Conservation (phyloP, 1,140 invertebrate genomes). For the Calephelis nemesis region DNA sequence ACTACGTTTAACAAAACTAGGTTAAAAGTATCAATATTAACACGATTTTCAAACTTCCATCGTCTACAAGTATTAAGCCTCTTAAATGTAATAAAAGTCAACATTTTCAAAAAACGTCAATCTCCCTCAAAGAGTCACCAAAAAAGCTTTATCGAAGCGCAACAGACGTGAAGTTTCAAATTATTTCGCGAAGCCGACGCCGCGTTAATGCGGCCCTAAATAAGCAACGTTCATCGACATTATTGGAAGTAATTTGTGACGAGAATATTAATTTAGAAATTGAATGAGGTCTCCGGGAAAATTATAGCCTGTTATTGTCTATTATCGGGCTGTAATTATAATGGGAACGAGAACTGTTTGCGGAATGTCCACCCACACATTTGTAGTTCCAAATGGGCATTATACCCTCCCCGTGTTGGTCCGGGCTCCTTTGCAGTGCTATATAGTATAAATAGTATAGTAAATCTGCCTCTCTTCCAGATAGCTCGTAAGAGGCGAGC, state of each 20-base stretch:
- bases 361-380: not conserved
- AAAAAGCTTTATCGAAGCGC: conserved; percentile 30
- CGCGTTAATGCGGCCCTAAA: conserved; percentile 27
- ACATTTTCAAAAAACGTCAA: conserved; percentile 14
- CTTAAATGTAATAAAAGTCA: not conserved
- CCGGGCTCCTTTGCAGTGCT: too few relatives aligned
- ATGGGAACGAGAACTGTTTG: not conserved
- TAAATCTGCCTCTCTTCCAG: too few relatives aligned
- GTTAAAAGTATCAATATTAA: not conserved
- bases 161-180: conserved; percentile 29
- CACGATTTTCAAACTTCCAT: not conserved
- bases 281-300: conserved; percentile 17
- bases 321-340: not conserved
- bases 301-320: conserved; percentile 10
- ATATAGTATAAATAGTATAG: too few relatives aligned
- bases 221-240: conserved; percentile 27
- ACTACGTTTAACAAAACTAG: too few relatives aligned
- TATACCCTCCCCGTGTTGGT: too few relatives aligned
- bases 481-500: too few relatives aligned
- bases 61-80: not conserved
- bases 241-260: conserved; percentile 34
- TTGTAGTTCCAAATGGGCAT: too few relatives aligned
- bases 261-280: conserved; percentile 31
- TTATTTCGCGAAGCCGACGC: conserved; percentile 13
- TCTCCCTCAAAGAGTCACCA: not conserved